Evolutionary conservation across 1,140 invertebrate species (phyloP), one percentile per base, ranked within the genome.

Genomic region (Nomia melanderi): DNA sequence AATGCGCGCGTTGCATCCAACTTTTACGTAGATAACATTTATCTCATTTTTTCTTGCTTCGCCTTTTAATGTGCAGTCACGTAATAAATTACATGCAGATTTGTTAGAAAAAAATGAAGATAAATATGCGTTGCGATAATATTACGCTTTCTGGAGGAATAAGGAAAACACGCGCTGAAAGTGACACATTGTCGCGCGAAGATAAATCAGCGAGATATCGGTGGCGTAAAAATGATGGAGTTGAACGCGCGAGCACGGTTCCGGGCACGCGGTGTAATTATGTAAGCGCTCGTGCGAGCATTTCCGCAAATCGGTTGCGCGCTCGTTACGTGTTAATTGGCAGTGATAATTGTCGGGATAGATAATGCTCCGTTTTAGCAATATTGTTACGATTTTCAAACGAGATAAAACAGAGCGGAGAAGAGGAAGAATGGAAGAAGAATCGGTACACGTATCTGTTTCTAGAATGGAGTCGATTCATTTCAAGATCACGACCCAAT

Each of bases 221-320:
- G 9, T 1, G 25, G 41, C 17, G 23, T 29, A 73, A 75, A 25
- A 27, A 66, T 75, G 53, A 66, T 29, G n/a, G n/a, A n/a, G n/a
- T n/a, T n/a, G 11, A 7, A 54, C 6, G 20, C 33, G 27, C 12
- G 33, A 39, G 25, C 20, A 27, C 33, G 4, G 8, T 1, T 6
- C 25, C 29, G 31, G 23, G 57, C 70, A 23, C n/a, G 39, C n/a
- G 23, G 39, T 14, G 12, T 23, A 17, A 53, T 73, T 73, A 73
- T 39, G 47, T 64, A 73, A 73, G 59, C 8, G 1, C 2, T 8
- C 11, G 41, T 3, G 31, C 20, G 12, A 47, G 23, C 29, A 9
- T 63, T 72, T 53, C 70, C 70, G 41, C 31, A 39, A 29, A 64
- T 64, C 59, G 29, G 70, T 72, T 9, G 6, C 36, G 57, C 39